phyloP scores from a whole-genome alignment of 2,888 invertebrate species.

The Entomobrya proxima region DNA sequence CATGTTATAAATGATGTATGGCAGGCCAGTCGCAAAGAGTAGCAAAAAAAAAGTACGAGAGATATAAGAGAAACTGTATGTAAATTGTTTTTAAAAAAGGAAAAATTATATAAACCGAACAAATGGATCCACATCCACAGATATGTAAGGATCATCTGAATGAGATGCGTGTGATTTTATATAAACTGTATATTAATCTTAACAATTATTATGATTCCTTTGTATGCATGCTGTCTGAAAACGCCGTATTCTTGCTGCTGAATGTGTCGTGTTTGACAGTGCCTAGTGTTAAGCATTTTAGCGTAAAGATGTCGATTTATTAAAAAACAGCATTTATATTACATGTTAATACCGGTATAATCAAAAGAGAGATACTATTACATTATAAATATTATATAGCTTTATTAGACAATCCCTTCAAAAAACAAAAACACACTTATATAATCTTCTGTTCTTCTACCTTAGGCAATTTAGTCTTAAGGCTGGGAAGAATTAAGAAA shows the following conservation, averaged over 20 bases:
- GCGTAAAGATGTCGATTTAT: neutral
- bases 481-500: neutral
- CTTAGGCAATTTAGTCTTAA: neutral
- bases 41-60: constrained; percentile 26
- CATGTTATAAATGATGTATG: constrained; percentile 38
- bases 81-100: neutral
- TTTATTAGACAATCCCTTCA: constrained; percentile 38
- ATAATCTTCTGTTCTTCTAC: neutral
- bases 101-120: neutral
- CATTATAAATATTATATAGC: neutral
- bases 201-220: too few relatives aligned
- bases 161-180: constrained; percentile 35
- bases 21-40: constrained; percentile 53
- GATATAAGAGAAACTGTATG: constrained; percentile 24
- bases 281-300: neutral
- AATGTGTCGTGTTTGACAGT: neutral
- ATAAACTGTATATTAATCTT: neutral
- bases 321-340: constrained; percentile 3
- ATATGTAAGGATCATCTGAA: neutral
- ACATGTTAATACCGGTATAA: constrained; percentile 26
- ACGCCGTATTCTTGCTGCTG: neutral
- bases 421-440: neutral
- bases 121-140: neutral
- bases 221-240: neutral
- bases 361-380: neutral